phyloP scores from a whole-genome alignment of 2,797 vertebrate species.

The Echiichthys vipera region DNA sequence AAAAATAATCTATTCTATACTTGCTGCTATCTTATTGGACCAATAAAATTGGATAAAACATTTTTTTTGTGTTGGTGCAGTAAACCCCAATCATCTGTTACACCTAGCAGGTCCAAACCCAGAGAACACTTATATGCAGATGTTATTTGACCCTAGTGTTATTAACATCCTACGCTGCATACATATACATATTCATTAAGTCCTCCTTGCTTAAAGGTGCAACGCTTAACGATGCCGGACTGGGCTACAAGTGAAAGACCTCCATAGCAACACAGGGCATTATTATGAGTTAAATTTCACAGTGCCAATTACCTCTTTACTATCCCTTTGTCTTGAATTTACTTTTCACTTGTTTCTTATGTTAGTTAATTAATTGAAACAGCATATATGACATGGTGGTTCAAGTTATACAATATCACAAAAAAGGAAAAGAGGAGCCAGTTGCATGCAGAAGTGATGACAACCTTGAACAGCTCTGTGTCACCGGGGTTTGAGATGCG shows the following conservation, averaged over 20 bases:
- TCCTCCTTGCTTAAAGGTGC: constrained; percentile 41
- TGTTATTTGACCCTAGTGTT: constrained; percentile 55
- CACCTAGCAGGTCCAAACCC: constrained; percentile 18
- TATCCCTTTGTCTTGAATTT: not conserved
- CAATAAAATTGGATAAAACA: too few species aligned
- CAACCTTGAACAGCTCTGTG: not conserved
- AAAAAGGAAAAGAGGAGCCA: not conserved
- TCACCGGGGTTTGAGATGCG: not conserved
- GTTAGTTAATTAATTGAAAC: not conserved
- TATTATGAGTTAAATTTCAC: not conserved
- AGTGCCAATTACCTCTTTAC: too few species aligned
- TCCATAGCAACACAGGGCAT: not conserved
- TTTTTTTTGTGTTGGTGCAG: constrained; percentile 25
- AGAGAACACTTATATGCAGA: constrained; percentile 63
- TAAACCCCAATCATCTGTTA: constrained; percentile 21
- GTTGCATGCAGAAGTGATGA: not conserved
- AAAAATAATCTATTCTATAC: constrained; percentile 25
- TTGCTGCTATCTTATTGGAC: constrained; percentile 13
- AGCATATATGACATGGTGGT: not conserved
- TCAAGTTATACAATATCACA: not conserved
- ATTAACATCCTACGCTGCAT: constrained; percentile 52
- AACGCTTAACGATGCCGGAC: constrained; percentile 22
- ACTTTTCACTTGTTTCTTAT: not conserved
- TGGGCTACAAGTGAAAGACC: constrained; percentile 8
- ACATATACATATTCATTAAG: constrained; percentile 70